These are phyloP conservation scores for Pelagia noctiluca DNA, from an alignment of 30 jellyfish, hydroid and myxozoan genomes.

Conservation along the genomic window DNA sequence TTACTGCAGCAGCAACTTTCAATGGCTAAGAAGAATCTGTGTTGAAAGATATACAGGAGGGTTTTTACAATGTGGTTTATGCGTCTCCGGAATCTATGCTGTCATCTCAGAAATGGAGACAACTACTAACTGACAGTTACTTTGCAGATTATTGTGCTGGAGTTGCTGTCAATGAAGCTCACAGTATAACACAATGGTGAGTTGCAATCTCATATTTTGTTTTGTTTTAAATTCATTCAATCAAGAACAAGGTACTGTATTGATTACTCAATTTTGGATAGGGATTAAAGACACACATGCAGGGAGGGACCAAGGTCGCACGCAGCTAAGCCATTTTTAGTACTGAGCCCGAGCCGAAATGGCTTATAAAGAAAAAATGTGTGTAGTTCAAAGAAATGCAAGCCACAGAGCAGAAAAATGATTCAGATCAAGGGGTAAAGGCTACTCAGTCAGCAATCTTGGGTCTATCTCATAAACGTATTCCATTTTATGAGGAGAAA, in stretches of 20 bases:
- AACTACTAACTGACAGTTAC: conserved; percentile 1
- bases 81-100: conserved; percentile 58
- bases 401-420: neutral
- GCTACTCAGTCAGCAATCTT: neutral
- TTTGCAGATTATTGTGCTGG: conserved; percentile 36
- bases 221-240: no score
- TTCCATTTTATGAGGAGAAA: no score
- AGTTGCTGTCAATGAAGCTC: conserved; percentile 61
- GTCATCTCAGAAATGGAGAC: conserved; percentile 34
- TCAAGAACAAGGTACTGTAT: no score
- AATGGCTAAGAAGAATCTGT: conserved; percentile 36
- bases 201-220: conserved; percentile 12
- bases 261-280: no score
- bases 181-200: conserved; percentile 39
- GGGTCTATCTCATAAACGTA: neutral
- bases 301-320: no score
- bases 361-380: neutral
- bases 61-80: conserved; percentile 13
- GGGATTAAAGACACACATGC: no score
- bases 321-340: no score
- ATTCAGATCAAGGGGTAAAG: neutral
- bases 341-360: no score
- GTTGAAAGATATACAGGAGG: conserved; percentile 13
- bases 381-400: neutral
- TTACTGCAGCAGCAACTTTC: conserved; percentile 27